Percentiles rank a stretch among this genome's conserved stretches.
These are phyloP conservation scores for Eolophus roseicapilla DNA, from an alignment of 2,113 vertebrate genomes.

Conservation along the genomic window DNA sequence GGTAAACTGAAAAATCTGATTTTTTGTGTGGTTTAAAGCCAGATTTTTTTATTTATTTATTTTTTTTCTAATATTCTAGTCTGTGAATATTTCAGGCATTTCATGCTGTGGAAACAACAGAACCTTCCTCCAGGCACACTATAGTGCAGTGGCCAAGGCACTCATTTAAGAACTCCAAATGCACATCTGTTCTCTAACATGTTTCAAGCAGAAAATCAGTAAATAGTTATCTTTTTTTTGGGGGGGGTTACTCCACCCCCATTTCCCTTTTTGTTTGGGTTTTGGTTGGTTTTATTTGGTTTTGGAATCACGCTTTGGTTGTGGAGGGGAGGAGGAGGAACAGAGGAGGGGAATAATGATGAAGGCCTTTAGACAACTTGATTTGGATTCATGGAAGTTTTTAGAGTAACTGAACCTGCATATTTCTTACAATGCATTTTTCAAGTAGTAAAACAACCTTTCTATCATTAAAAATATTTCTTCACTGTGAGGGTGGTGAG, in stretches of 20 bases:
- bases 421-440: neutral
- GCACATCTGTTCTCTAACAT: neutral
- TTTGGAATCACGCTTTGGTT: rapidly evolving
- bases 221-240: neutral
- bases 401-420: neutral
- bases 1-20: neutral
- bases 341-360: neutral
- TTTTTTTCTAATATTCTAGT: neutral
- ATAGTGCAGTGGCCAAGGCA: neutral
- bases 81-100: neutral
- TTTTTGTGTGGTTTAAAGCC: neutral
- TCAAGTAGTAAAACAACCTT: neutral
- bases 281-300: neutral
- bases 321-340: neutral
- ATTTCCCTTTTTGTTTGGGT: neutral
- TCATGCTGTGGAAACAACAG: neutral
- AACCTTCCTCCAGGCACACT: neutral
- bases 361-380: neutral
- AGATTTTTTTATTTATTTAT: neutral
- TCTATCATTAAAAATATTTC: neutral
- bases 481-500: neutral
- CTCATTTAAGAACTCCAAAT: neutral
- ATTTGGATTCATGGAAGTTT: neutral
- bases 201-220: neutral
- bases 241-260: neutral